Evolutionary conservation across 1,140 invertebrate genomes (phyloP), one percentile per base, ranked within the genome.

Genomic region (Cotesia vestalis): DNA sequence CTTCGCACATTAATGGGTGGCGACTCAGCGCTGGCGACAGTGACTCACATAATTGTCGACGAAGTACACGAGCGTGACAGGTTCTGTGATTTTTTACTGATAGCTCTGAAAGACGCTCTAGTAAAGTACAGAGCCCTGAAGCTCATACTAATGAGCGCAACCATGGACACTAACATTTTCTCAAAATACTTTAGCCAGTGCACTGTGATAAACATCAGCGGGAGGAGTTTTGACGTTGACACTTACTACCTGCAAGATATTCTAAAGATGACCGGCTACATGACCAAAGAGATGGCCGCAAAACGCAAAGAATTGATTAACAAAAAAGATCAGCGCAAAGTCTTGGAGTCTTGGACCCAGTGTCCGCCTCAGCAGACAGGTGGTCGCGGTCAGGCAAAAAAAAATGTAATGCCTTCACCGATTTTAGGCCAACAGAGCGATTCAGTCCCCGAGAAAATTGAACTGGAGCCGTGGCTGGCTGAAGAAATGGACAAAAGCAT

Each of bases 11-110:
- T 98, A 35, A 96, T 97, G 91, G 89, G 89, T 3, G 92, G 92
- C 9, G 92, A 93, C 72, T 87, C 89, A 3, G 87, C 91, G 4
- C 82, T 94, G 0, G 87, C 87, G 27, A 90, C 89, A 35, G 88
- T 97, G 3, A 96, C 96, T 0, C 96, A 99, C 82, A 88, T 96
- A 35, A 90, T 96, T 17, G 91, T 98, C 72, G 98, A 99, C 83
- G 98, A 99, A 88, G 92, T 98, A 63, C 97, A 98, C 84, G 97
- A 99, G 85, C 89, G 97, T 0, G 96, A 98, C 84, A 91, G 95
- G 77, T 93, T 96, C 79, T 93, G 94, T 63, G 98, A 99, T 86
- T 98, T 99, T 85, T 87, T 98, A 12, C 84, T 99, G 51, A 94
- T 97, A 66, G 92, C 94, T 12, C 81, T 98, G 6, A 91, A 93